Evolutionary conservation across 1,140 invertebrate species (phyloP), one percentile per base, ranked within the genome.

Genomic region (Drosophila pseudoobscura): DNA sequence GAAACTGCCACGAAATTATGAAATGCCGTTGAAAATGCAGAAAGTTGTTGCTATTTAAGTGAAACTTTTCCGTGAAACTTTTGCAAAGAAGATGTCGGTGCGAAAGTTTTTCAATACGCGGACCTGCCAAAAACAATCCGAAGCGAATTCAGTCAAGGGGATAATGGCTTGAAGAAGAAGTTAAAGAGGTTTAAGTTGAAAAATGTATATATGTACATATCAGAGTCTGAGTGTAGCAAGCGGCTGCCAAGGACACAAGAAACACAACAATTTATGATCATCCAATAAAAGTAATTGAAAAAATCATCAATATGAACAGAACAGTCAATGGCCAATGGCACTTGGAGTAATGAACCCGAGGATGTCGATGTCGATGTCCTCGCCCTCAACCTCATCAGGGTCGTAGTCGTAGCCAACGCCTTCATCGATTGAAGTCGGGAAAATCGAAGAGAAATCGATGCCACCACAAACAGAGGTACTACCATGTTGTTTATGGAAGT

Each of bases 261-360:
- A 64, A 78, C 63, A 60, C 73, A 72, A 77, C 80, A 77, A 84
- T 84, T 84, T 84, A 84, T 85, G 73, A 75, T 88, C 71, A 78
- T 75, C 83, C 83, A 82, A 85, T 82, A 85, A 88, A 85, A 88
- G 82, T 85, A 85, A 85, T 85, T 85, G 75, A 78, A 78, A 78
- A 70, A 78, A 78, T 70, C 72, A 39, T 39, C 35, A 39, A 39
- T 54, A 75, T 52, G 57, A 54, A 39, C 11, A 13, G 35, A 13
- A 39, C 17, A 45, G 15, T 9, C 41, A 39, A 54, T 41, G 49
- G 35, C 29, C 65, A 65, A 65, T 57, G 57, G 22, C 60, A 60
- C 45, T 43, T 45, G 24, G 46, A 56, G 41, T 65, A 69, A 73
- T 47, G 49, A 73, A 80, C 52, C 24, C 46, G 35, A 43, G 35